These are phyloP conservation scores for Drosophila kurseongensis DNA, from an alignment of 1,140 invertebrate genomes.

Conservation along the genomic window DNA sequence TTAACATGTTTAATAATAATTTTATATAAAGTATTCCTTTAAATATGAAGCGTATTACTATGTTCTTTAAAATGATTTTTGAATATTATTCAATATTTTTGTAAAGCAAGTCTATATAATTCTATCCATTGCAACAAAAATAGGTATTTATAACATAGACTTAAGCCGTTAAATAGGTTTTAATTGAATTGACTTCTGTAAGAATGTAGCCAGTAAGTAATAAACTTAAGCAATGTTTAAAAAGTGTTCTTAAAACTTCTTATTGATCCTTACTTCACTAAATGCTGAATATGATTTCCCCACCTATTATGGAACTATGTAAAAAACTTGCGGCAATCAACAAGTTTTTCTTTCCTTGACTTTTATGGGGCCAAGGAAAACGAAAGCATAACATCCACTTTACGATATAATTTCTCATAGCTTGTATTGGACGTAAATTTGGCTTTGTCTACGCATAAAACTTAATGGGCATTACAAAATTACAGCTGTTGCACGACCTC, in stretches of 20 bases:
- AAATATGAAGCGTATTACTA: background rate
- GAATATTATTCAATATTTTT: too few species aligned
- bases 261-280: background rate
- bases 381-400: slow-evolving; percentile 9
- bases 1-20: background rate
- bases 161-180: too few species aligned
- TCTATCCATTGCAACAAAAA: too few species aligned
- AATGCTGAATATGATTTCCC: background rate
- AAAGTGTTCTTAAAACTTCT: background rate
- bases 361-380: slow-evolving; percentile 12
- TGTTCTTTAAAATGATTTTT: too few species aligned
- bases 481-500: slow-evolving; percentile 49
- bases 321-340: slow-evolving; percentile 11
- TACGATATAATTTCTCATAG: slow-evolving; percentile 13
- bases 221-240: too few species aligned
- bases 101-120: too few species aligned
- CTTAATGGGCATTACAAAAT: slow-evolving; percentile 54
- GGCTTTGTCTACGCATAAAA: slow-evolving; percentile 50
- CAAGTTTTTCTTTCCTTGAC: slow-evolving; percentile 16
- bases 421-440: slow-evolving; percentile 29
- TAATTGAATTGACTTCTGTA: too few species aligned
- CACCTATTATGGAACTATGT: background rate
- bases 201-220: too few species aligned
- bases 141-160: too few species aligned
- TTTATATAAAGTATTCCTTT: background rate